These are phyloP conservation scores for Nasonovia ribisnigri DNA, from an alignment of 2,888 invertebrate species.

Conservation along the genomic window DNA sequence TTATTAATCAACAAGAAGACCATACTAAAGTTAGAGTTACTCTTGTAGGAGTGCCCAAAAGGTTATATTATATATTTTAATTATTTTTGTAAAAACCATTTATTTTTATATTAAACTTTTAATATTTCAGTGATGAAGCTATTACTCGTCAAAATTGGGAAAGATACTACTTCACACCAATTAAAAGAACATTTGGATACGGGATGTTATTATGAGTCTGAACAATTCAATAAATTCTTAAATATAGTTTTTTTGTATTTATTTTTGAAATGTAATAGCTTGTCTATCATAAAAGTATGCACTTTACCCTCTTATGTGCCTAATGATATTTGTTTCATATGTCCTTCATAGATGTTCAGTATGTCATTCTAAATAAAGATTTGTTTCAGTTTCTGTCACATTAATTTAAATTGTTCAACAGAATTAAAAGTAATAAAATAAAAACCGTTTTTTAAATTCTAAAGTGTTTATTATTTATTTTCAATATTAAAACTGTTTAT, in stretches of 20 bases:
- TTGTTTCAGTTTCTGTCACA: constrained; percentile 36
- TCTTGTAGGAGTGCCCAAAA: constrained; percentile 87
- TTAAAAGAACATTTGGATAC: constrained; percentile 90
- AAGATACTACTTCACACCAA: constrained; percentile 94
- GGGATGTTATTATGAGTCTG: constrained; percentile 65
- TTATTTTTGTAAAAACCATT: constrained; percentile 6
- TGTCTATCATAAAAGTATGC: constrained; percentile 21
- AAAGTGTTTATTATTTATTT: constrained; percentile 38
- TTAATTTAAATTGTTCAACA: constrained; percentile 6
- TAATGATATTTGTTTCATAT: constrained; percentile 9
- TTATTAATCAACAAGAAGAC: constrained; percentile 88
- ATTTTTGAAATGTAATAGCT: constrained; percentile 38
- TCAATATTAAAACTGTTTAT: constrained; percentile 1
- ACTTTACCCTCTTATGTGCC: background rate
- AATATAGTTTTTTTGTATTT: constrained; percentile 51
- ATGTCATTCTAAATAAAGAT: background rate
- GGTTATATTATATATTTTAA: constrained; percentile 70
- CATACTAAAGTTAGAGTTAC: constrained; percentile 85
- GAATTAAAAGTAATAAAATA: constrained; percentile 29
- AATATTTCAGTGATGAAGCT: constrained; percentile 76
- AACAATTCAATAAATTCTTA: constrained; percentile 45
- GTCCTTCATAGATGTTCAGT: background rate
- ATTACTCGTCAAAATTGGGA: constrained; percentile 91
- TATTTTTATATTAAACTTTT: constrained; percentile 40
- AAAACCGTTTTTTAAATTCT: constrained; percentile 29